Evolutionary conservation across 2,113 vertebrate genomes (phyloP), one percentile per base, ranked within the genome.

Genomic region (Holacanthus passer): DNA sequence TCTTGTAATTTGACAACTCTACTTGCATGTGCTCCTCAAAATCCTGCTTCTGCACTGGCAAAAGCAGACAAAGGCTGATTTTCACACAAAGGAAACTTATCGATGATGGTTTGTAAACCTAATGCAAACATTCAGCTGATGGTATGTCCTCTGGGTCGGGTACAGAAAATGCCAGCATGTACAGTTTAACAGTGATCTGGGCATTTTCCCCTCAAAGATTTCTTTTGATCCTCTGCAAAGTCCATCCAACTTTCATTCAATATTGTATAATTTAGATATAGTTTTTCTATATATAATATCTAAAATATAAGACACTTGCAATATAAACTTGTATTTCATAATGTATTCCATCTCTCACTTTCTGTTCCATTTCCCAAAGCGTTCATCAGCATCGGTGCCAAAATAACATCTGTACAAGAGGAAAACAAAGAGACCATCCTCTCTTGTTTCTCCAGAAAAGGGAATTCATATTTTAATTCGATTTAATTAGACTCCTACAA

Each of bases 281-380:
- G 7, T 27, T 55, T 62, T 48, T 85, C 13, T 84, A 73, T 64
- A 77, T 75, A 75, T 81, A 55, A 81, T 86, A 92, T 88, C 66
- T 88, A 91, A 93, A 93, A 92, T 91, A 93, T 60, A 89, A 79
- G 62, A 78, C 8, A 85, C 43, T 59, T 72, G 48, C 60, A 74
- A 81, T 83, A 84, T 65, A 85, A 85, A 77, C 60, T 55, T 60
- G 80, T 68, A 73, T 84, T 52, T 64, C 39, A 78, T 87, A 82
- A 87, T 88, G 82, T 73, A 91, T 71, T 83, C 82, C 39, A 29
- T 52, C 62, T 77, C 73, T 82, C 6, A 1, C 73, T 31, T 60
- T 83, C 76, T 75, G 66, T 22, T 66, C 65, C 75, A 67, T 69
- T 82, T 76, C 47, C 71, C 55, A 60, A 87, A 86, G 53, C 77